Percentiles rank a stretch among this genome's conserved stretches.
phyloP scores from a whole-genome alignment of 2,888 invertebrate genomes.

The Papilio protenor region DNA sequence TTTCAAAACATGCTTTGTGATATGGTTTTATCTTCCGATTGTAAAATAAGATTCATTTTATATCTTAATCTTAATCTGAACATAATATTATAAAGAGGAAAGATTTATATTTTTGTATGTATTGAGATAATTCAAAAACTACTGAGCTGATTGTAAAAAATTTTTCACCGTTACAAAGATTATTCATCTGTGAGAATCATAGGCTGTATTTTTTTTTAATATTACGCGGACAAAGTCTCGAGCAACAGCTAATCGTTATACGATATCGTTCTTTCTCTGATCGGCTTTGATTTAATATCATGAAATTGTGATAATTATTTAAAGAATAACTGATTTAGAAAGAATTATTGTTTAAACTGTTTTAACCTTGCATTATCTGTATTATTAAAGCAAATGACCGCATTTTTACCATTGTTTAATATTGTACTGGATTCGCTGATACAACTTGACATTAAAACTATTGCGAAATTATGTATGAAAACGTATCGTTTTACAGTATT shows the following conservation, averaged over 20 bases:
- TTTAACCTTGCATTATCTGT: background rate
- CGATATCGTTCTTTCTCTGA: background rate
- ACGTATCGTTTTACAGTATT: background rate
- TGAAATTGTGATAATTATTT: background rate
- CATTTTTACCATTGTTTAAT: background rate
- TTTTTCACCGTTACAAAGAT: too few species aligned
- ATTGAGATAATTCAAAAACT: too few species aligned
- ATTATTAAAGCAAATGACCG: background rate
- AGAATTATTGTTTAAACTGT: background rate
- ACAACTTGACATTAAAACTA: background rate
- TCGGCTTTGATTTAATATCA: background rate
- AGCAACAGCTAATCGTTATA: background rate
- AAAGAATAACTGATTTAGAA: background rate
- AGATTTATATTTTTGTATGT: too few species aligned
- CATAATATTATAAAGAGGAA: too few species aligned
- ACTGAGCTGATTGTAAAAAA: too few species aligned
- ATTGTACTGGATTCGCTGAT: background rate
- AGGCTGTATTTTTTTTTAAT: too few species aligned
- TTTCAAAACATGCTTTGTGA: too few species aligned
- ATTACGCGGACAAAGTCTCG: background rate
- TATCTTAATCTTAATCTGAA: too few species aligned
- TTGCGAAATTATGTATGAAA: conserved; percentile 4
- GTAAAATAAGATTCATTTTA: background rate
- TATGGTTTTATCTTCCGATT: background rate
- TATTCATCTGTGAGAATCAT: too few species aligned